These are phyloP conservation scores for Lithophane socia DNA, from an alignment of 2,888 invertebrate species.

Conservation along the genomic window DNA sequence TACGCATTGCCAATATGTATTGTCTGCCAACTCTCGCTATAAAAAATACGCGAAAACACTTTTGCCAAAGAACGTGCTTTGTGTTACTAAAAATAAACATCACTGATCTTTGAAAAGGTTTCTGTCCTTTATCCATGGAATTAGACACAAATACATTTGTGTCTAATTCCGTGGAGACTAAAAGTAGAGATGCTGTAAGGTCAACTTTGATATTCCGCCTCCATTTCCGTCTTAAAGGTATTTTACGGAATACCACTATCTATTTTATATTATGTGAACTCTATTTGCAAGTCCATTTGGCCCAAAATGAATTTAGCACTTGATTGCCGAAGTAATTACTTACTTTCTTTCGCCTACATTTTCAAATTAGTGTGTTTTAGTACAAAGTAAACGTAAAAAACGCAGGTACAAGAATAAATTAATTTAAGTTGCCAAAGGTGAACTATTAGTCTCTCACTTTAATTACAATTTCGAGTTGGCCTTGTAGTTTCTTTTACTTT, in stretches of 20 bases:
- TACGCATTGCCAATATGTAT: slow-evolving; percentile 59
- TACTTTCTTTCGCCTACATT: slow-evolving; percentile 44
- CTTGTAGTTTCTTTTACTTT: slow-evolving; percentile 52
- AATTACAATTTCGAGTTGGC: slow-evolving; percentile 68
- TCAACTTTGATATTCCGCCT: slow-evolving; percentile 16
- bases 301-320: slow-evolving; percentile 29
- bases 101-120: not conserved
- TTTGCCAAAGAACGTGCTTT: slow-evolving; percentile 28
- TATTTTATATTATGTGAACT: slow-evolving; percentile 23
- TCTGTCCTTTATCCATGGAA: not conserved
- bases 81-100: slow-evolving; percentile 6
- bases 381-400: slow-evolving; percentile 51
- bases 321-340: slow-evolving; percentile 36
- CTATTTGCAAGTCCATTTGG: slow-evolving; percentile 18
- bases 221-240: slow-evolving; percentile 19
- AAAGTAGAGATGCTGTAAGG: not conserved
- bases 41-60: slow-evolving; percentile 46
- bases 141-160: not conserved
- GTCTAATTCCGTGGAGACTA: not conserved
- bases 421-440: slow-evolving; percentile 52
- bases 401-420: slow-evolving; percentile 42
- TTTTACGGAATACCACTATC: slow-evolving; percentile 15
- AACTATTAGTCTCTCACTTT: slow-evolving; percentile 58
- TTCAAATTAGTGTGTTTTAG: slow-evolving; percentile 52
- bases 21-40: slow-evolving; percentile 63